Base-by-base conservation (phyloP, 2,888 invertebrate species). In the Stenotaenia linearis region DNA sequence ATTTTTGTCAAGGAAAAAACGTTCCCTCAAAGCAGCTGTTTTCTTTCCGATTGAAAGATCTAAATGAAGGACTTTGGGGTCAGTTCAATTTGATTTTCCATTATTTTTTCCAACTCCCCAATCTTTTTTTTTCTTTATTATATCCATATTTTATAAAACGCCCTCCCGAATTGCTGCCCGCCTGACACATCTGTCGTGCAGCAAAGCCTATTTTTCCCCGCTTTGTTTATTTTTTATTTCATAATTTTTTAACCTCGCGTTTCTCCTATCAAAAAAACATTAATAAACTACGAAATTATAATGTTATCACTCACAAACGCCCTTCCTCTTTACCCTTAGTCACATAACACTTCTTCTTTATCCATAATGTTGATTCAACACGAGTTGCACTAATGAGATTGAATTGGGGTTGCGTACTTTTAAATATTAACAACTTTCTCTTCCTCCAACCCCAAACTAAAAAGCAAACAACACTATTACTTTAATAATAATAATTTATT, bases 21-120 rank as follows among this genome's bases (percentile, higher is more conserved):
- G 56, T 18, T 56, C 18, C 18, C 56, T 15, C 56, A 56, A 56
- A 56, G 56, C 56, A 56, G 56, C 56, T 56, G 56, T 18, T 56
- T 56, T 56, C 56, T 56, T 56, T 56, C 56, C 56, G 56, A 56
- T 56, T 56, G 56, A 56, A 18, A 56, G 56, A 56, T 21, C 56
- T 56, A 56, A 56, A 56, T 56, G 56, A 56, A 56, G n/a, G 56
- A 56, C 56, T 56, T 56, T n/a, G 56, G 56, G 56, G 56, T 56
- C 56, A 56, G 56, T 56, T 56, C 56, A 56, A 56, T 56, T 56
- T 56, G 56, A 56, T 56, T 56, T 56, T 56, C 56, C 56, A 56
- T 56, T 56, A 56, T 56, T 56, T 56, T 56, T 56, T 56, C 18
- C 18, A 2, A n/a, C 12, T 45, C 12, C 12, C 12, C 15, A 5